Evolutionary conservation across 2,888 invertebrate genomes (phyloP).

Genomic region (Thalpophila matura): DNA sequence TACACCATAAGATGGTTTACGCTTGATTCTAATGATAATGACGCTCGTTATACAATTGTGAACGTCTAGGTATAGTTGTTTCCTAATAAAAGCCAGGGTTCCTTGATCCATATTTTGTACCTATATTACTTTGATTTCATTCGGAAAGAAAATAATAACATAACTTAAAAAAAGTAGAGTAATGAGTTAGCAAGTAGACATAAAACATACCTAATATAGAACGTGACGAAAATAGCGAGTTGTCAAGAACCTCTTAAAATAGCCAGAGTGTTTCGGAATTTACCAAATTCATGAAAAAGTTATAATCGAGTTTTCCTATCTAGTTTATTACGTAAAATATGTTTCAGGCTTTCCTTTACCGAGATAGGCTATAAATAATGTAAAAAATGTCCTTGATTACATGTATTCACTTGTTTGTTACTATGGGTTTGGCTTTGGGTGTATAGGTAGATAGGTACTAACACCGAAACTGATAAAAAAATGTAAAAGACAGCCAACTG

Average conservation of each 20-base stretch:
- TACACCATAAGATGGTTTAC: constrained; percentile 56
- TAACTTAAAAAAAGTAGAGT: not conserved
- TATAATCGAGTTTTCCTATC: constrained; percentile 62
- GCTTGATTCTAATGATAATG: constrained; percentile 63
- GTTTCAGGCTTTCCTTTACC: constrained; percentile 29
- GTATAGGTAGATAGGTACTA: too few species aligned
- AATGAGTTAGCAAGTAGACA: constrained; percentile 13
- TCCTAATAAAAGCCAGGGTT: not conserved
- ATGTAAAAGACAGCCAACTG: constrained; percentile 15
- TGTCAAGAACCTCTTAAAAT: constrained; percentile 31
- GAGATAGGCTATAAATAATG: constrained; percentile 8
- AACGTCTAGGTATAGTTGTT: not conserved
- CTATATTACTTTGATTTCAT: too few species aligned
- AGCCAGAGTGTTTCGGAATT: constrained; percentile 45
- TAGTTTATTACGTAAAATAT: constrained; percentile 53
- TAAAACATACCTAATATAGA: constrained; percentile 42
- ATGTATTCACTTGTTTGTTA: not conserved
- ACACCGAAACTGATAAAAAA: constrained; percentile 30
- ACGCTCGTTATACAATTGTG: constrained; percentile 2
- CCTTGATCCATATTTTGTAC: not conserved
- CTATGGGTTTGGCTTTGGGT: constrained; percentile 15
- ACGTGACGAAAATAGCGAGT: constrained; percentile 22
- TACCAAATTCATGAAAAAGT: constrained; percentile 58
- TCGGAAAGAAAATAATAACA: too few species aligned
- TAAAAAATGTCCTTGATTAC: constrained; percentile 6